Base-by-base conservation (phyloP, 92 coral and sea anemone genomes). In the Muricea muricata region DNA sequence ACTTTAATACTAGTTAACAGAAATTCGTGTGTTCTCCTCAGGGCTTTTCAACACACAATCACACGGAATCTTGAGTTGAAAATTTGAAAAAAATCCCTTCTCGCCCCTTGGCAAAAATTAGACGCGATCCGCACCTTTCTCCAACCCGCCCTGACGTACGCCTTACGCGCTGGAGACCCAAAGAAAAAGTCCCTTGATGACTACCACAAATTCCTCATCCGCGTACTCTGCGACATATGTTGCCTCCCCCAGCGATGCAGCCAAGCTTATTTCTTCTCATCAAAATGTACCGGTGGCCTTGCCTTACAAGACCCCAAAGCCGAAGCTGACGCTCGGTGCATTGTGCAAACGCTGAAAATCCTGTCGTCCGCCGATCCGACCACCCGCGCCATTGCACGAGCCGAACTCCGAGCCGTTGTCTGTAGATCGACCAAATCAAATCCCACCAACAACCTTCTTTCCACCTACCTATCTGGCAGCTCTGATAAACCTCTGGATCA, bases 21-120 rank as follows among this genome's bases (percentile, higher is more conserved):
- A n/a, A n/a, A n/a, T n/a, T n/a, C n/a, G n/a, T n/a, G n/a, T n/a
- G n/a, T n/a, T n/a, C n/a, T n/a, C n/a, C n/a, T n/a, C n/a, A n/a
- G n/a, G n/a, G n/a, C n/a, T n/a, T n/a, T n/a, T n/a, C n/a, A n/a
- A n/a, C n/a, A n/a, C n/a, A n/a, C n/a, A n/a, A n/a, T n/a, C n/a
- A n/a, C n/a, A n/a, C n/a, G n/a, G n/a, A n/a, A n/a, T n/a, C n/a
- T n/a, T n/a, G n/a, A n/a, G n/a, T n/a, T n/a, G n/a, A n/a, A n/a
- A n/a, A n/a, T n/a, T n/a, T n/a, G n/a, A n/a, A n/a, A n/a, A n/a
- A n/a, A n/a, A 25, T 77, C 82, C 13, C 82, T 77, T 9, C 82
- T 77, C 39, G 82, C 82, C n/a, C 82, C 82, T 18, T 77, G 82
- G 82, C 82, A 73, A 31, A 73, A 73, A 40, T 21, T 73, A 25